Base-by-base conservation (phyloP, 1,140 invertebrate genomes). In the Pseudomyrmex sp. region DNA sequence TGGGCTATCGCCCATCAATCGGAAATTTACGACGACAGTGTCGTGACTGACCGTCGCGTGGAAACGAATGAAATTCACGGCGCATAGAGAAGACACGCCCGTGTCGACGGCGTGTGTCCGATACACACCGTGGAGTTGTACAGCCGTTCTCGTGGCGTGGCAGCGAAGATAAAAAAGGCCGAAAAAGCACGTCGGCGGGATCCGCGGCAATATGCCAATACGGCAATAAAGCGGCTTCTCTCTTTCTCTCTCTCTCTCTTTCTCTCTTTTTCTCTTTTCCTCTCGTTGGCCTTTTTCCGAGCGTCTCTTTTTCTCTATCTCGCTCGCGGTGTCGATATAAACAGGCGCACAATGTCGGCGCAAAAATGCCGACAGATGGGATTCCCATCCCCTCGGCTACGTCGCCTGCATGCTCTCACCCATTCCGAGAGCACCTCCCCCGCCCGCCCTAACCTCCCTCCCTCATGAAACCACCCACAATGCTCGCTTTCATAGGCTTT, bases 301-400 rank as follows among this genome's bases (percentile, higher is more conserved):
- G 46, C 13, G 18, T 46, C 82, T 13, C 50, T 66, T 35, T 80
- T 54, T 50, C 20, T 50, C 76, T 72, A 50, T 72, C 66, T 70
- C 44, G 65, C n/a, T 10, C 54, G 35, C 35, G 59, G 66, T 75
- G 79, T 58, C 75, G 85, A 82, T 89, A 87, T 89, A 89, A 89
- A 89, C 87, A 89, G 85, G 76, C 66, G 79, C 76, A 87, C 85
- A 89, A 90, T 87, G 87, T 86, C 85, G 82, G 58, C 61, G 79
- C 85, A 82, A 89, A 89, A 89, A 86, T 90, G 88, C 83, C 85
- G 87, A 88, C 88, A 90, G 88, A 89, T 90, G 88, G 87, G 88
- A 89, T 85, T 83, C 88, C 59, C 48, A 66, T 62, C 61, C 84
- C 75, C 72, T 77, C 44, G 18, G 59, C 76, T 13, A 50, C 77